Conservation (phyloP, 1,140 invertebrate species). For the Euglossa dilemma region DNA sequence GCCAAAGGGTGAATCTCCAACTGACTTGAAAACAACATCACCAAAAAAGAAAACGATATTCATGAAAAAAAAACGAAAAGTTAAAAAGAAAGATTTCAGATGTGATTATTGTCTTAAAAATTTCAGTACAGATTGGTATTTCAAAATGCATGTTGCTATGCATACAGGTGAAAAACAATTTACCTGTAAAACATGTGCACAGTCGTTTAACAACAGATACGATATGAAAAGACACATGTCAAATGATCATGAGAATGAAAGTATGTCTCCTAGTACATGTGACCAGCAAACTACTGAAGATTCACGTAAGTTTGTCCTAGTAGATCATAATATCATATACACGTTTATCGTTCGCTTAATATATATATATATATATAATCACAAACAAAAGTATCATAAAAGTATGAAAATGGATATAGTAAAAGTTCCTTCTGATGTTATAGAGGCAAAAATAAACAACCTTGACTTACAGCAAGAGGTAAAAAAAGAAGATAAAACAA, state of each 20-base stretch:
- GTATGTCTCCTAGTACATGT: conserved; percentile 56
- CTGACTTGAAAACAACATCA: neutral
- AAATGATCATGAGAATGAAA: conserved; percentile 66
- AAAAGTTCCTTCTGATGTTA: neutral
- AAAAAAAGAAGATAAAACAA: conserved; percentile 1
- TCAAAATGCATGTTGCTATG: conserved; percentile 76
- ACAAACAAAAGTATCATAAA: conserved; percentile 37
- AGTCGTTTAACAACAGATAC: conserved; percentile 70
- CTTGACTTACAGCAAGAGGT: neutral
- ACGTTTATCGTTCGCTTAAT: conserved; percentile 30
- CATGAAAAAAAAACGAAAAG: conserved; percentile 51
- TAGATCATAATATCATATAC: conserved; percentile 17
- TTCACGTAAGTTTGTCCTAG: conserved; percentile 33
- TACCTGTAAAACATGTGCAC: conserved; percentile 72
- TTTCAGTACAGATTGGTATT: conserved; percentile 79
- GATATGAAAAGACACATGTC: conserved; percentile 75
- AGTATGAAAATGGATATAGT: neutral
- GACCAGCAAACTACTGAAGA: neutral
- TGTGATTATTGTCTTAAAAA: conserved; percentile 77
- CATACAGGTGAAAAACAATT: conserved; percentile 74
- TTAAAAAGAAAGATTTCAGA: conserved; percentile 68
- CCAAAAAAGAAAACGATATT: conserved; percentile 10
- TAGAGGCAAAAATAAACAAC: conserved; percentile 1
- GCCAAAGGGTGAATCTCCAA: conserved; percentile 21
- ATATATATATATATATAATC: too few species aligned